A percentile compares a stretch with the other conserved stretches of the same genome.
These are phyloP conservation scores for Phymorhynchus buccinoides DNA, from an alignment of 1,140 invertebrate genomes.

Conservation along the genomic window DNA sequence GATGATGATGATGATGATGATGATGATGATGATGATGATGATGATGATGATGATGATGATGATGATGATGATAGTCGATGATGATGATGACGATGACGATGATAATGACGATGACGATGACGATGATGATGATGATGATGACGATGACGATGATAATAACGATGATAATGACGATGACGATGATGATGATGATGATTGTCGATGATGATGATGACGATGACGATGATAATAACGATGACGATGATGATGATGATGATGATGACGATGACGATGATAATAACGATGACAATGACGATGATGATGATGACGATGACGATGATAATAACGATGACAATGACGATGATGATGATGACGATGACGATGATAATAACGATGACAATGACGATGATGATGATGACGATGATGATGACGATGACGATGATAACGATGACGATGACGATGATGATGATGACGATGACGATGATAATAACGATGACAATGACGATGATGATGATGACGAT, in stretches of 20 bases:
- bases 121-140: conserved; percentile 14
- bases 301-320: conserved; percentile 10
- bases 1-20: conserved; percentile 6
- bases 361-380: not conserved
- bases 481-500: conserved; percentile 1
- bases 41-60: conserved; percentile 26
- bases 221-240: conserved; percentile 16
- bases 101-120: conserved; percentile 17
- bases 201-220: not conserved
- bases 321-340: not conserved
- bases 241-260: conserved; percentile 25
- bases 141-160: not conserved
- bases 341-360: not conserved
- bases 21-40: conserved; percentile 8
- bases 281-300: not conserved
- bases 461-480: not conserved
- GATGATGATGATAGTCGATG: not conserved
- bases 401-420: conserved; percentile 5
- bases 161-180: not conserved
- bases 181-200: not conserved
- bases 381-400: not conserved
- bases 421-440: not conserved
- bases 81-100: conserved; percentile 18
- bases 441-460: conserved; percentile 6
- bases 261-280: conserved; percentile 5